Evolutionary conservation across 2,888 invertebrate species (phyloP).

Genomic region (Philaethria dido): DNA sequence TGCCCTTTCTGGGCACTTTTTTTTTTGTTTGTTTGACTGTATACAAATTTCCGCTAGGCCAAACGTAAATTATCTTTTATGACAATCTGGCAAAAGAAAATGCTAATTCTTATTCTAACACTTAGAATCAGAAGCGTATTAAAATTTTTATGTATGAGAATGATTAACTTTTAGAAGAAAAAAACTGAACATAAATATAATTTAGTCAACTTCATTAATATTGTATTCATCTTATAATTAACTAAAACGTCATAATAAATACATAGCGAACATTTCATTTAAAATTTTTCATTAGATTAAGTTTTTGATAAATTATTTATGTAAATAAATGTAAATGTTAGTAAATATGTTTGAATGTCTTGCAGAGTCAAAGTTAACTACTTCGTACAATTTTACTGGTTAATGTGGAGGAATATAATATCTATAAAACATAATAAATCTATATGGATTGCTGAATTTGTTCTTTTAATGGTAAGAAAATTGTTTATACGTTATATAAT

Average conservation of each 20-base stretch:
- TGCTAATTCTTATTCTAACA: too few species aligned
- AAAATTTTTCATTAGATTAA: neutral
- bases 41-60: too few species aligned
- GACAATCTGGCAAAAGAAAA: too few species aligned
- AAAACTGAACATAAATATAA: too few species aligned
- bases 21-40: too few species aligned
- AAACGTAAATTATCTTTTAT: too few species aligned
- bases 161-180: too few species aligned
- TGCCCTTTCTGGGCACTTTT: too few species aligned
- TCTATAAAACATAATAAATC: conserved; percentile 86
- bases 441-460: conserved; percentile 84
- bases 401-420: conserved; percentile 87
- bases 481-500: neutral
- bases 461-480: conserved; percentile 82
- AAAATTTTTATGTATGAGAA: too few species aligned
- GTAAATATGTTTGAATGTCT: conserved; percentile 45
- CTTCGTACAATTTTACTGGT: conserved; percentile 87
- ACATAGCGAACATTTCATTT: neutral
- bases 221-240: neutral
- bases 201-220: too few species aligned
- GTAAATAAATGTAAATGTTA: neutral
- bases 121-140: too few species aligned
- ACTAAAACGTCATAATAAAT: conserved; percentile 14
- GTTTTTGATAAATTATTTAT: neutral
- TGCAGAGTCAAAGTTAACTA: conserved; percentile 83